Evolutionary conservation across 2,888 invertebrate genomes (phyloP), one percentile per base, ranked within the genome.

Genomic region (Euclidia mi): DNA sequence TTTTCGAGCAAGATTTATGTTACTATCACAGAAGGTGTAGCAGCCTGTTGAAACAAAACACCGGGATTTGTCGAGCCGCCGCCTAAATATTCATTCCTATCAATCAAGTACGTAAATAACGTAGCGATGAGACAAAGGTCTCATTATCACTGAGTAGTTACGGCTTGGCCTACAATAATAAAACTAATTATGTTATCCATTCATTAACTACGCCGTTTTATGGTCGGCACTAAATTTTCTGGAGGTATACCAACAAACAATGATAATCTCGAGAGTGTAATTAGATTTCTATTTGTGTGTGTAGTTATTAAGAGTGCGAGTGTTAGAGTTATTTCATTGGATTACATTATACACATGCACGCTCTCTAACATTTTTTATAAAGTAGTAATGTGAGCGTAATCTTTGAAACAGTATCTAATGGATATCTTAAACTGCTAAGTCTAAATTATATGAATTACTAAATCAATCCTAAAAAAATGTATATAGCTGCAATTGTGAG

Each of bases 51-150:
- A 76, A 81, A 81, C 80, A 81, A 83, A 87, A 81, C 77, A 80
- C 78, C 65, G 56, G 73, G 78, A 83, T 86, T 83, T 86, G 84
- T 84, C 78, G 83, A 80, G 81, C 79, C 62, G 79, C 63, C 75
- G 78, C 71, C 79, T 81, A 82, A 86, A 88, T 89, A 90, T 89
- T 89, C 84, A 88, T 89, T 85, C 81, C 79, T 85, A 90, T 90
- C 90, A 89, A 91, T 90, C 91, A 89, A 83, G 77, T 71, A 79
- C 79, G 81, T 87, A 88, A 89, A 88, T 85, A 86, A 80, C 83
- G 76, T 71, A 66, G 78, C 79, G 76, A 83, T 83, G 83, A 83
- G 85, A 79, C 81, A 80, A 79, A 81, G 73, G 70, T 73, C 79
- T 81, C 81, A 81, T 80, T 84, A 84, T 85, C 82, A 65, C 80